These are phyloP conservation scores for Psix sp. DNA, from an alignment of 1,140 invertebrate species.

Conservation along the genomic window DNA sequence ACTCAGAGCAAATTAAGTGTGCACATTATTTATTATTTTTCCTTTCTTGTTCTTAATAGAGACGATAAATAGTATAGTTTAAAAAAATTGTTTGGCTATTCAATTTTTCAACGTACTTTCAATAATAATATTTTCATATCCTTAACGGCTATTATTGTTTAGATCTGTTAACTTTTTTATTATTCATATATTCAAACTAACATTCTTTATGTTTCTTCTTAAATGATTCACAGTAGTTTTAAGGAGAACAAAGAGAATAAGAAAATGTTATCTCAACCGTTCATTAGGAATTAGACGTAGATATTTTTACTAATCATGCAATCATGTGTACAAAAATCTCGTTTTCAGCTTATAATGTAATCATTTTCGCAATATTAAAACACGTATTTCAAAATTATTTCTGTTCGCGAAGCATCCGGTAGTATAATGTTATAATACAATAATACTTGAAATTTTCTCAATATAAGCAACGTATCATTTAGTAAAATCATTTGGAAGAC, in stretches of 20 bases:
- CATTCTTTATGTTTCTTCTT: slow-evolving; percentile 15
- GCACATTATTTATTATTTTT: too few species aligned
- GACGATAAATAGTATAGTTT: too few species aligned
- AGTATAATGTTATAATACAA: slow-evolving; percentile 23
- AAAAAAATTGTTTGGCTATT: too few species aligned
- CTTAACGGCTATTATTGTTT: slow-evolving; percentile 12
- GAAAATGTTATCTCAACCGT: slow-evolving; percentile 41
- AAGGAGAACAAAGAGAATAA: slow-evolving; percentile 39
- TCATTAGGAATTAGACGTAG: slow-evolving; percentile 44
- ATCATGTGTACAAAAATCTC: slow-evolving; percentile 47
- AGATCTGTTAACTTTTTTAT: slow-evolving; percentile 7
- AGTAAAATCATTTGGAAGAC: slow-evolving; percentile 12
- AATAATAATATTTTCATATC: too few species aligned
- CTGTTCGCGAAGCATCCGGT: slow-evolving; percentile 27
- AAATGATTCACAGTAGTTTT: slow-evolving; percentile 34
- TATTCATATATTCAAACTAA: slow-evolving; percentile 9
- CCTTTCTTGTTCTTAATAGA: too few species aligned
- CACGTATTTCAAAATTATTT: slow-evolving; percentile 47
- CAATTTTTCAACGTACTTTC: too few species aligned
- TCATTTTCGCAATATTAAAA: slow-evolving; percentile 50
- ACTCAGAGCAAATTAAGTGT: too few species aligned
- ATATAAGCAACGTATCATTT: slow-evolving; percentile 19
- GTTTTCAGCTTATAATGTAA: slow-evolving; percentile 35
- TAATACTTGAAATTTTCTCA: slow-evolving; percentile 38
- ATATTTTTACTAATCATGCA: slow-evolving; percentile 36